Evolutionary conservation across 2,888 invertebrate genomes (phyloP), one percentile per base, ranked within the genome.

Genomic region (Poecilus cupreus): DNA sequence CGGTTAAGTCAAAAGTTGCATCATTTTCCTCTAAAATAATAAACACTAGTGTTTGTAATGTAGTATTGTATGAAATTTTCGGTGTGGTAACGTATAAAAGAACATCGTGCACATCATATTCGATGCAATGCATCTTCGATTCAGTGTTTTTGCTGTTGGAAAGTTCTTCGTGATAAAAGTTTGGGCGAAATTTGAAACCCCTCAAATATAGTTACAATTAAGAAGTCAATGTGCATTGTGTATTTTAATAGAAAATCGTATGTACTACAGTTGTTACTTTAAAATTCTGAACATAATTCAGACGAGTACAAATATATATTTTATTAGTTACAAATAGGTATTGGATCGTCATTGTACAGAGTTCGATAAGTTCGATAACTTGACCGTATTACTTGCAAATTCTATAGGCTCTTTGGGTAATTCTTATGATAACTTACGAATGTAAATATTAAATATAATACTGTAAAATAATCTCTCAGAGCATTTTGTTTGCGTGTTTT

Each of bases 291-390:
- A 68, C 64, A 32, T 79, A 64, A 32, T 79, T 68, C 24, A 80
- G 51, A 80, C 54, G 74, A 72, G 80, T 74, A 74, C 74, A 80
- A 72, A 80, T 72, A 80, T 80, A 80, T 72, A 80, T 80, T 80
- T 80, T 72, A 80, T 80, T 80, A 80, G 72, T 80, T 80, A 51
- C 24, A 51, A 51, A 75, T 20, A 54, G 57, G 16, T 32, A 54
- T 20, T 46, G 46, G 51, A 74, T 26, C 24, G 24, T 54, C 26
- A 16, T 39, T 54, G 57, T 54, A 76, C 76, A 76, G 76, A 76
- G 43, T 76, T 57, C n/a, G n/a, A n/a, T n/a, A n/a, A n/a, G 10
- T 22, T 39, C 22, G 32, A 77, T 16, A 70, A 70, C 20, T 70
- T 32, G n/a, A 46, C 70, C 20, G 24, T 22, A 43, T 32, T 54